Evolutionary conservation across 2,113 vertebrate genomes (phyloP), one percentile per base, ranked within the genome.

Genomic region (Rhabdomys dilectus): DNA sequence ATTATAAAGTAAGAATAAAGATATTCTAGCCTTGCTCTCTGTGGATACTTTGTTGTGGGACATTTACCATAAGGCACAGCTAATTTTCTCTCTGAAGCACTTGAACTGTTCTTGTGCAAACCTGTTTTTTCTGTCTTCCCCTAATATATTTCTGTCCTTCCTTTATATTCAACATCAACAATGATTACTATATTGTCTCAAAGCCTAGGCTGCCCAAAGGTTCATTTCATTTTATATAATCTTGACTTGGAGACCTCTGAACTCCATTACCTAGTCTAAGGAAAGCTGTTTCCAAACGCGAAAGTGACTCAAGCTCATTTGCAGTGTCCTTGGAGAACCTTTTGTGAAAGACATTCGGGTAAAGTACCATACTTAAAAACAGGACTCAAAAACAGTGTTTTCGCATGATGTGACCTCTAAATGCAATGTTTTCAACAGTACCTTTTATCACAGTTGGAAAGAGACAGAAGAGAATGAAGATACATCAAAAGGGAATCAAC

Each of bases 231-330:
- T 97, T 96, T 96, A 34, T 84, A 91, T 51, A 53, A 80, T 89
- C 92, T 95, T 93, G 78, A 97, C 87, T 92, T 80, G 62, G 26
- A 39, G 19, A 53, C 53, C 51, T 96, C 97, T 97, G 73, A 96
- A 91, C n/a, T 39, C 82, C 80, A 84, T 93, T 96, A 97, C 75
- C 78, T 86, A 89, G 73, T 80, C 93, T 70, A 91, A 91, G 73
- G 73, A 94, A 91, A 95, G 60, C 68, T 89, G 56, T 96, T 97
- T 81, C 87, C 62, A 97, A 96, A n/a, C 73, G 89, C 97, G 26
- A 92, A 96, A 97, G 92, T 89, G 56, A 88, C 60, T 88, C 4
- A 51, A 94, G 81, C 77, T 97, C 88, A 94, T 96, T 97, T 96
- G 81, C 81, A 60, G 86, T 93, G 66, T 96, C 78, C 96, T 97